These are phyloP conservation scores for Lacerta agilis DNA, from an alignment of 2,797 vertebrate species.

Conservation along the genomic window DNA sequence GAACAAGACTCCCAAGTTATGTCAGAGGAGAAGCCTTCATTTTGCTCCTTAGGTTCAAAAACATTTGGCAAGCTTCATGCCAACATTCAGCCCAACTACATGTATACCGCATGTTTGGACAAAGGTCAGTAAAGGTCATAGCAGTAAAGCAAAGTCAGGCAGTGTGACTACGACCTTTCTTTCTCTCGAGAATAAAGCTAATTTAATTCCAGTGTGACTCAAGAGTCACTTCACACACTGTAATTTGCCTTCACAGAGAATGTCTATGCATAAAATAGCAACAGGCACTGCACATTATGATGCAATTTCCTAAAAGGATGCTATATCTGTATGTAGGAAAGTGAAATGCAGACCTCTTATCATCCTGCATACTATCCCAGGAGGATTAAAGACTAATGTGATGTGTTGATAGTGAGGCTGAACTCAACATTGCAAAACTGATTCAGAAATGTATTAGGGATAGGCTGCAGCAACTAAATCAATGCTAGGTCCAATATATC, in stretches of 20 bases:
- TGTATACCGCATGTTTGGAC: background rate
- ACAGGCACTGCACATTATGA: background rate
- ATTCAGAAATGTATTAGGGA: background rate
- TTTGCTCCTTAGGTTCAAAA: conserved; percentile 34
- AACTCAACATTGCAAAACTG: background rate
- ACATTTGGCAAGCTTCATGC: background rate
- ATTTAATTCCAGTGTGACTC: conserved; percentile 30
- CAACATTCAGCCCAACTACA: background rate
- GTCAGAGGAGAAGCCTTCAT: conserved; percentile 43
- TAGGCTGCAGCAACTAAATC: background rate
- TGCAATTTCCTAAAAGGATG: background rate
- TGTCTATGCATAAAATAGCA: background rate
- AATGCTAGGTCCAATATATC: background rate
- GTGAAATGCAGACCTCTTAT: background rate
- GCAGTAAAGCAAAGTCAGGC: conserved; percentile 20
- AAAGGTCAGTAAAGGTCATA: conserved; percentile 16
- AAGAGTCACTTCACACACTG: background rate
- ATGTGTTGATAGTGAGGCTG: background rate
- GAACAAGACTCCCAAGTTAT: conserved; percentile 49
- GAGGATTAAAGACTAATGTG: conserved; percentile 8
- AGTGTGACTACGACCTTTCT: background rate
- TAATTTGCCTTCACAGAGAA: conserved; percentile 8
- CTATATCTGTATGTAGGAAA: background rate
- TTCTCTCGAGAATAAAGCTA: conserved; percentile 31
- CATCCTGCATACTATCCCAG: background rate